Conservation (phyloP, 2,888 invertebrate species). For the Stegana nigrithorax region DNA sequence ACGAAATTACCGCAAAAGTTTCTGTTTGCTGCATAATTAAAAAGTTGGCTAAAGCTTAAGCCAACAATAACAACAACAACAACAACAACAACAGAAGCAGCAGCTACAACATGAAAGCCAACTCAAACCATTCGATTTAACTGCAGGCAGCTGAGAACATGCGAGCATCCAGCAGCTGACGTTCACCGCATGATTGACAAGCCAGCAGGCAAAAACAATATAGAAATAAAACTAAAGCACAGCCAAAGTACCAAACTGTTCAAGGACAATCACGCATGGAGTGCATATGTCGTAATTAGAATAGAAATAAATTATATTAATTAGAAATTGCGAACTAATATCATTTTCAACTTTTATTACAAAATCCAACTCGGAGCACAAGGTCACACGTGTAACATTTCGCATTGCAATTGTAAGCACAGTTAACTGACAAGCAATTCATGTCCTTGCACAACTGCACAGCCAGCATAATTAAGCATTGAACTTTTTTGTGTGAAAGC, state of each 20-base stretch:
- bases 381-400: too few relatives aligned
- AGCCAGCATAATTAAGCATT: too few relatives aligned
- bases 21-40: conserved; percentile 61
- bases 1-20: conserved; percentile 59
- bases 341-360: too few relatives aligned
- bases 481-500: too few relatives aligned
- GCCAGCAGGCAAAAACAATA: conserved; percentile 41
- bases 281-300: too few relatives aligned
- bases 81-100: not conserved
- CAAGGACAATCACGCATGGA: too few relatives aligned
- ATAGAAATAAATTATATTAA: too few relatives aligned
- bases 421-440: too few relatives aligned
- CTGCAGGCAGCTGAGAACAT: not conserved
- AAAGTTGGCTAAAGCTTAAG: conserved; percentile 60
- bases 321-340: too few relatives aligned
- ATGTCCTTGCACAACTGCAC: too few relatives aligned
- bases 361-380: too few relatives aligned
- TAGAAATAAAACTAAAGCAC: not conserved
- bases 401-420: too few relatives aligned
- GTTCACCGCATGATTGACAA: conserved; percentile 59
- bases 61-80: conserved; percentile 52
- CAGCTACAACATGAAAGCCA: not conserved
- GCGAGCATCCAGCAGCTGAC: conserved; percentile 54
- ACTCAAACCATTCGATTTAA: not conserved
- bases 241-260: not conserved